These are phyloP conservation scores for Fissipunctia ypsillon DNA, from an alignment of 2,888 invertebrate genomes.

Conservation along the genomic window DNA sequence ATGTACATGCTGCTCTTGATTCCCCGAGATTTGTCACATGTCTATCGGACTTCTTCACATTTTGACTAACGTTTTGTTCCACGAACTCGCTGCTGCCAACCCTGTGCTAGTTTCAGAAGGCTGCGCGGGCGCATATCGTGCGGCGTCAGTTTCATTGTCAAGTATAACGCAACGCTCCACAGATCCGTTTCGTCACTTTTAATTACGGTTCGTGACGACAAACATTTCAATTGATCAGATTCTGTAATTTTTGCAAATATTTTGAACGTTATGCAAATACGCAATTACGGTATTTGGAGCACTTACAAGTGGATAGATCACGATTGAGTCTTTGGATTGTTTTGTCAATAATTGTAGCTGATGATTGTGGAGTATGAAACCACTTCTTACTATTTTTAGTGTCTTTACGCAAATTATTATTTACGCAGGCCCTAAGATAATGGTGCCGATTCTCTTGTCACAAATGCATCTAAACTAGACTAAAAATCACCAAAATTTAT, in stretches of 20 bases:
- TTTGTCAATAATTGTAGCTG: conserved; percentile 16
- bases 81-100: conserved; percentile 20
- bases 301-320: conserved; percentile 53
- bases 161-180: conserved; percentile 72
- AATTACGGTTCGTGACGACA: conserved; percentile 70
- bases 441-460: too few species aligned
- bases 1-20: too few species aligned
- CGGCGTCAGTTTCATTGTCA: conserved; percentile 76
- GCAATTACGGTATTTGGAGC: conserved; percentile 51
- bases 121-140: conserved; percentile 67
- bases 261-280: conserved; percentile 62
- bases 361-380: conserved; percentile 10
- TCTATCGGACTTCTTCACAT: not conserved
- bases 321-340: conserved; percentile 33
- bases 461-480: too few species aligned
- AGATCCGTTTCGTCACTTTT: conserved; percentile 69
- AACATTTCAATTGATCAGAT: conserved; percentile 64
- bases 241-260: conserved; percentile 61
- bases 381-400: not conserved
- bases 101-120: conserved; percentile 45
- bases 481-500: too few species aligned
- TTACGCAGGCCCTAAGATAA: too few species aligned
- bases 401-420: not conserved
- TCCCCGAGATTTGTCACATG: not conserved
- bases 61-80: not conserved